These are phyloP conservation scores for Sciurus niger DNA, from an alignment of 2,113 vertebrate species.

Conservation along the genomic window DNA sequence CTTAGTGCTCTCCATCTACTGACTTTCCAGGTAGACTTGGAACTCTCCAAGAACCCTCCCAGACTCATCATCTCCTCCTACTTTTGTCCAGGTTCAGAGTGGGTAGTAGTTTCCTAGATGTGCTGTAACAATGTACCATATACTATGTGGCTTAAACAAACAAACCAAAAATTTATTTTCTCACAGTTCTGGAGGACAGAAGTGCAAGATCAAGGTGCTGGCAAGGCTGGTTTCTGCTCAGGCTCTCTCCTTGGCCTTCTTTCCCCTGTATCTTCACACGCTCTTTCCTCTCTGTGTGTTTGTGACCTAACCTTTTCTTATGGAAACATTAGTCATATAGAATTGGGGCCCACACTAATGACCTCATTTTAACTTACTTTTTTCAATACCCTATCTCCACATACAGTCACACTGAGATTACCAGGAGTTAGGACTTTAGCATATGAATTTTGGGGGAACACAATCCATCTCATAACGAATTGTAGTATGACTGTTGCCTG, in stretches of 20 bases:
- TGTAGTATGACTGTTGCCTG: background rate
- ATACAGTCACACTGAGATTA: background rate
- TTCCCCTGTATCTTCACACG: background rate
- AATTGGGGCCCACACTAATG: background rate
- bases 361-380: background rate
- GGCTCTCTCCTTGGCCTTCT: background rate
- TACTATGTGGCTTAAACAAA: background rate
- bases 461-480: background rate
- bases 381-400: background rate
- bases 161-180: background rate
- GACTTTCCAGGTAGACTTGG: background rate
- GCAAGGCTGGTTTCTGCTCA: background rate
- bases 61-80: no score
- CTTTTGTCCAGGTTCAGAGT: background rate
- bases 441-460: background rate
- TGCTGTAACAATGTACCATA: no score
- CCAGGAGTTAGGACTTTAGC: background rate
- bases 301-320: background rate
- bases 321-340: background rate
- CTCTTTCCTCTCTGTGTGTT: background rate
- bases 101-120: background rate
- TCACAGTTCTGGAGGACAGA: background rate
- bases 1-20: background rate
- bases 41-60: background rate
- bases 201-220: background rate